These are phyloP conservation scores for Papilio demoleus DNA, from an alignment of 2,888 invertebrate genomes.

Conservation along the genomic window DNA sequence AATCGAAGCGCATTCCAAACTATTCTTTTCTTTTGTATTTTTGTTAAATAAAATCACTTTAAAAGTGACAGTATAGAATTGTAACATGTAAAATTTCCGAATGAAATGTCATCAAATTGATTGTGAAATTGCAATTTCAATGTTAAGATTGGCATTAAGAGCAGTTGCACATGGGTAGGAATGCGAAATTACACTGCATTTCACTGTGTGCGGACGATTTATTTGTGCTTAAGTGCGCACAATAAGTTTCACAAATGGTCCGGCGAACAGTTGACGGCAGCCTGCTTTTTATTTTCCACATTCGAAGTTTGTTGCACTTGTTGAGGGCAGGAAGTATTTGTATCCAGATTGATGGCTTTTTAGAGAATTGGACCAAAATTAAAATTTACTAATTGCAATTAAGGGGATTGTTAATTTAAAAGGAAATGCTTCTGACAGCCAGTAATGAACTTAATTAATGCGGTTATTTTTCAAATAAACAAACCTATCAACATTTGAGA, in stretches of 20 bases:
- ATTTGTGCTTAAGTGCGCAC: conserved; percentile 82
- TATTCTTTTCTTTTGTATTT: no score
- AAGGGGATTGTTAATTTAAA: conserved; percentile 3
- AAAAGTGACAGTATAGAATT: no score
- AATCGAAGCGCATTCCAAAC: background rate
- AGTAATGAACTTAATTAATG: background rate
- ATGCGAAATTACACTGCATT: conserved; percentile 57
- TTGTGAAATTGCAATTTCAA: background rate
- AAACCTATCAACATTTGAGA: conserved; percentile 39
- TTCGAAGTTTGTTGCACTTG: conserved; percentile 64
- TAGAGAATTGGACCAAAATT: background rate
- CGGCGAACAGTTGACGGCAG: conserved; percentile 75
- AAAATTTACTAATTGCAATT: conserved; percentile 6
- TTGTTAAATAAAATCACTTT: no score
- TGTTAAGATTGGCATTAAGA: conserved; percentile 28
- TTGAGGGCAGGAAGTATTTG: conserved; percentile 4
- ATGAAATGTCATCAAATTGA: no score
- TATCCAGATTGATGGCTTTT: background rate
- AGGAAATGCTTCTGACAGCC: background rate
- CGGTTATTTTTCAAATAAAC: background rate
- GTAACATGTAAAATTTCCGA: no score
- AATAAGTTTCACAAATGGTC: conserved; percentile 82
- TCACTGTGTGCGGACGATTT: conserved; percentile 74
- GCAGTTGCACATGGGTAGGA: conserved; percentile 55
- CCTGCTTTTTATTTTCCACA: conserved; percentile 77